Evolutionary conservation across 2,113 vertebrate species (phyloP), one percentile per base, ranked within the genome.

Genomic region (Microcebus lehilahytsara): DNA sequence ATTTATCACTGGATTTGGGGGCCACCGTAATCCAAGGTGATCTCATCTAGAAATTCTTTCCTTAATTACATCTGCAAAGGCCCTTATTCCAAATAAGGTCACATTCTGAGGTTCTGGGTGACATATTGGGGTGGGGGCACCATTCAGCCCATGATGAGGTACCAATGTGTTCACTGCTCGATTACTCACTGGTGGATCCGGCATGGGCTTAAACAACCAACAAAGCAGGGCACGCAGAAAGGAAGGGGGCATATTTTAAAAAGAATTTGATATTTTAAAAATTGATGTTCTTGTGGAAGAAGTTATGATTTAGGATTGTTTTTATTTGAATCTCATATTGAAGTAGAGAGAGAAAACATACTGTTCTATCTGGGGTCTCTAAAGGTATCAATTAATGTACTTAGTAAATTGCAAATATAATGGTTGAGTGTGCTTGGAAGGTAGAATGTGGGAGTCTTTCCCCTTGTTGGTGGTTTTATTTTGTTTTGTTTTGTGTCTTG

Each of bases 291-390:
- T 58, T 74, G 5, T 72, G 37, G 66, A 80, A 92, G 85, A 92
- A 78, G n/a, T 27, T 60, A 46, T 92, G 60, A 67, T 78, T 91
- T 95, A 90, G 53, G 42, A 92, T 69, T 78, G 16, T 87, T 93
- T 81, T 72, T 23, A 56, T 74, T 74, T 74, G 69, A 64, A 30
- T 64, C 27, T 30, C 10, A 64, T 64, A 49, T 32, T 75, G 69
- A 80, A 74, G 11, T 79, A n/a, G n/a, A n/a, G n/a, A n/a, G 62
- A 85, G n/a, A 85, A 85, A 77, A 12, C 51, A 23, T 49, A 58
- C 9, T 64, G 6, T 53, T 89, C 32, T 67, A n/a, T 53, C 56
- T 56, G 17, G 12, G 40, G 6, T 84, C 83, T 75, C 32, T 67
- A 89, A 84, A 88, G 20, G 4, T 78, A 64, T 87, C 86, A 80